phyloP scores from a whole-genome alignment of 2,888 invertebrate species.

The Protodeltote pygarga region DNA sequence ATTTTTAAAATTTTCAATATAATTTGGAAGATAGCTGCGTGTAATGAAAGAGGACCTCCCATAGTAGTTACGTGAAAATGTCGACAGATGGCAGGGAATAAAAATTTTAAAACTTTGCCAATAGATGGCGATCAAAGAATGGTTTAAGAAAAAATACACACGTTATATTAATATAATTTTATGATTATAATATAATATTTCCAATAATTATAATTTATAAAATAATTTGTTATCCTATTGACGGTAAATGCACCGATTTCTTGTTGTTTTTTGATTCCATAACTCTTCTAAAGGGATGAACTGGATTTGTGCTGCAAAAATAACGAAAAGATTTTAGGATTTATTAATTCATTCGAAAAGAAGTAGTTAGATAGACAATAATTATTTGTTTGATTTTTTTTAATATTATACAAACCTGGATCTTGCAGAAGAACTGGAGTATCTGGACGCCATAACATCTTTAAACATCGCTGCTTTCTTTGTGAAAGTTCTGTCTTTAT shows the following conservation, averaged over 20 bases:
- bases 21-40: too few relatives aligned
- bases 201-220: not conserved
- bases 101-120: not conserved
- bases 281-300: constrained; percentile 74
- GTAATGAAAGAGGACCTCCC: not conserved
- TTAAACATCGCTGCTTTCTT: constrained; percentile 70
- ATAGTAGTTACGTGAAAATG: not conserved
- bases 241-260: constrained; percentile 56
- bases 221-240: constrained; percentile 37
- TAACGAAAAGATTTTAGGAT: not conserved
- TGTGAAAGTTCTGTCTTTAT: constrained; percentile 72
- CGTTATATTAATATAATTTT: not conserved
- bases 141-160: not conserved
- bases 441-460: constrained; percentile 67
- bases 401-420: constrained; percentile 53
- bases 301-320: constrained; percentile 72
- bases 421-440: constrained; percentile 62
- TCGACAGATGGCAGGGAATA: constrained; percentile 17
- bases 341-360: too few relatives aligned
- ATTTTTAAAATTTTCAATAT: too few relatives aligned
- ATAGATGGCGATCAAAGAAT: constrained; percentile 9
- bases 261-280: constrained; percentile 56
- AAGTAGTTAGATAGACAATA: not conserved
- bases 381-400: not conserved
- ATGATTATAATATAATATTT: not conserved